Evolutionary conservation across 2,797 vertebrate species (phyloP).

Genomic region (Sebastes miniatus): DNA sequence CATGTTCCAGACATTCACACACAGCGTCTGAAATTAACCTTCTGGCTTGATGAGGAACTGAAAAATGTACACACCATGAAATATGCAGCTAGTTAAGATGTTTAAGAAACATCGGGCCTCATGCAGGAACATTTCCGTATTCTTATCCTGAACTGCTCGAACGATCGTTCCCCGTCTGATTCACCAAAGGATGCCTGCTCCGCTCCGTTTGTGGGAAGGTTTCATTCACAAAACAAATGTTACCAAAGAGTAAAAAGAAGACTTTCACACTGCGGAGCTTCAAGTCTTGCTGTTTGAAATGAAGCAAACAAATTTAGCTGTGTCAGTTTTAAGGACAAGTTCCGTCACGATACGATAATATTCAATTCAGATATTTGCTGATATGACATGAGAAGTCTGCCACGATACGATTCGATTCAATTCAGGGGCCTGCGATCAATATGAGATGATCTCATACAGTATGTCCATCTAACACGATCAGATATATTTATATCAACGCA

Average conservation of each 20-base stretch:
- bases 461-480: too few species aligned
- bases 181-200: too few species aligned
- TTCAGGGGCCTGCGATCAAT: too few species aligned
- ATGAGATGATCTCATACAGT: too few species aligned
- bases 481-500: too few species aligned
- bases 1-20: not conserved
- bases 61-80: not conserved
- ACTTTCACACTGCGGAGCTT: not conserved
- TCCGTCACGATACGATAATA: too few species aligned
- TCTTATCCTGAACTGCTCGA: not conserved
- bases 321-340: not conserved
- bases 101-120: not conserved
- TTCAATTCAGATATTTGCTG: too few species aligned
- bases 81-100: not conserved
- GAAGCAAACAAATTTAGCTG: not conserved
- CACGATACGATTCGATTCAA: too few species aligned
- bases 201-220: not conserved
- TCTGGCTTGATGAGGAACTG: not conserved
- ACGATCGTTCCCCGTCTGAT: not conserved
- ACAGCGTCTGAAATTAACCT: constrained; percentile 36
- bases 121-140: constrained; percentile 3
- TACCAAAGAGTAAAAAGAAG: not conserved
- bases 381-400: too few species aligned
- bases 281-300: not conserved
- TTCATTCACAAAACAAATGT: not conserved